Percentiles rank a stretch among this genome's conserved stretches.
Evolutionary conservation across 2,113 vertebrate species (phyloP).

Genomic region (Tyto alba): DNA sequence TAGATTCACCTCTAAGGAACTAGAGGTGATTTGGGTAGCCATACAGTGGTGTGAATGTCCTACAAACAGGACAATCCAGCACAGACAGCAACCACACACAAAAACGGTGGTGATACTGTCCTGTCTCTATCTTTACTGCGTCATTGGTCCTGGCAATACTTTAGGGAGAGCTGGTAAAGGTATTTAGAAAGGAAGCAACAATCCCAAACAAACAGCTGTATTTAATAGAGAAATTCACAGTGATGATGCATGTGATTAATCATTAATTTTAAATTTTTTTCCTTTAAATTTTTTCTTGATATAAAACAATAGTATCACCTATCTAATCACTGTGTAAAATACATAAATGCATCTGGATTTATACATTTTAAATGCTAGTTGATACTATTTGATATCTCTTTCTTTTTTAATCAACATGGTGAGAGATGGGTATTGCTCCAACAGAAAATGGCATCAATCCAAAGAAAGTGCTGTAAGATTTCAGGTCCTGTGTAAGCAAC

Average conservation of each 20-base stretch:
- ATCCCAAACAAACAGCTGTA: background rate
- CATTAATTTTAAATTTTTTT: background rate
- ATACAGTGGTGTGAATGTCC: accelerated
- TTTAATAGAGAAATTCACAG: background rate
- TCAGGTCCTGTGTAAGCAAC: accelerated
- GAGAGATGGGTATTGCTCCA: background rate
- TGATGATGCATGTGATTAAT: background rate
- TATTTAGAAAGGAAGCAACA: background rate
- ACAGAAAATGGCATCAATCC: background rate
- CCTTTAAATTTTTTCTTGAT: background rate
- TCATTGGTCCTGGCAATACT: background rate
- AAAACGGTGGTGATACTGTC: background rate
- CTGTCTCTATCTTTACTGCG: background rate
- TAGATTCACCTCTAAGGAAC: background rate
- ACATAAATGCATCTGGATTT: background rate
- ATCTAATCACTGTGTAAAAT: background rate
- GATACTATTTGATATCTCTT: background rate
- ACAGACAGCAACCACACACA: background rate
- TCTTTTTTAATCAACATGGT: background rate
- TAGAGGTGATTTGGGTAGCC: background rate
- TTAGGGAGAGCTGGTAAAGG: background rate
- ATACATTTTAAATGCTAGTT: background rate
- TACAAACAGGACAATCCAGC: background rate
- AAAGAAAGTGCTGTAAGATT: background rate
- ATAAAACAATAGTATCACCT: background rate